These are phyloP conservation scores for Pseudonaja textilis DNA, from an alignment of 2,113 vertebrate species.

Conservation along the genomic window DNA sequence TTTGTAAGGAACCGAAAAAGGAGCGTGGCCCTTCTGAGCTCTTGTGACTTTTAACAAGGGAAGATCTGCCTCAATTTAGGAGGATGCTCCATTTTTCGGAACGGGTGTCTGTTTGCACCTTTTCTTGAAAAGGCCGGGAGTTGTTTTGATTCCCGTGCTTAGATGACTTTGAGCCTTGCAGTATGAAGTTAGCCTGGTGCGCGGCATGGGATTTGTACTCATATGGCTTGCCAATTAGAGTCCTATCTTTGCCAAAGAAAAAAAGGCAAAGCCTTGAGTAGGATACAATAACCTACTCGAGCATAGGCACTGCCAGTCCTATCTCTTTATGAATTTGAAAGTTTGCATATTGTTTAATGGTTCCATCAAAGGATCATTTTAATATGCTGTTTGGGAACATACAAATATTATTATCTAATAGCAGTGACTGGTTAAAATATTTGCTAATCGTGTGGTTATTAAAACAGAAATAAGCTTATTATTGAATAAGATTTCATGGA, in stretches of 20 bases:
- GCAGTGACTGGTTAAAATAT: background rate
- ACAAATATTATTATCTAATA: background rate
- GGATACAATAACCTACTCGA: background rate
- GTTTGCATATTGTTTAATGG: background rate
- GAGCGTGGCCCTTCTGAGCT: background rate
- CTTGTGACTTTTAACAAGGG: background rate
- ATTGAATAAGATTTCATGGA: background rate
- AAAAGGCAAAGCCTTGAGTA: background rate
- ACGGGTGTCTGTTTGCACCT: background rate
- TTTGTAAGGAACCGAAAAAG: background rate
- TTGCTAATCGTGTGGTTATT: background rate
- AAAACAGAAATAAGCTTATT: background rate
- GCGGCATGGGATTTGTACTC: background rate
- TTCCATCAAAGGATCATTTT: background rate
- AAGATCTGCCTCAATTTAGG: background rate
- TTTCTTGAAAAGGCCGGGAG: background rate
- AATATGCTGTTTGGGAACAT: background rate
- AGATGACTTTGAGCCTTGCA: background rate
- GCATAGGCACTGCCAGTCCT: background rate
- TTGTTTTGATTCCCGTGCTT: background rate
- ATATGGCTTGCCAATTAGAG: background rate
- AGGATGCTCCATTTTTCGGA: background rate
- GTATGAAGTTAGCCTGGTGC: background rate
- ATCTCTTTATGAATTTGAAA: background rate
- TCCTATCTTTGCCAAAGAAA: background rate